A percentile compares a stretch with the other conserved stretches of the same genome.
phyloP scores from a whole-genome alignment of 2,113 vertebrate genomes.

The Lethenteron reissneri region DNA sequence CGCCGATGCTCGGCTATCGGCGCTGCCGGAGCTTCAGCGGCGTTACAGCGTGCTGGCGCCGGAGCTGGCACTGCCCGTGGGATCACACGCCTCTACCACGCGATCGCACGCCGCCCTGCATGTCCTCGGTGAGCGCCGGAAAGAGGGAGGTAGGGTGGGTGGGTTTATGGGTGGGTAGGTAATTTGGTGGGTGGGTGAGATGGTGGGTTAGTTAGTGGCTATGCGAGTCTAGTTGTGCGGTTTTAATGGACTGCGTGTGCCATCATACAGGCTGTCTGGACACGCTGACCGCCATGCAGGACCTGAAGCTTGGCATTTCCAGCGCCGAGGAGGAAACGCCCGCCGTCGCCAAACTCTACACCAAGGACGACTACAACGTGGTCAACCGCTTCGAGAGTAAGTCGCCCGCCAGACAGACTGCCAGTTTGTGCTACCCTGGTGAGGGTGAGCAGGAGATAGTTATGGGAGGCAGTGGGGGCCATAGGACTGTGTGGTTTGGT shows the following conservation, averaged over 20 bases:
- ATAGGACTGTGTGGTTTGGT: too few species aligned
- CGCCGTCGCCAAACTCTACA: constrained; percentile 95
- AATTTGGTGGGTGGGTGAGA: too few species aligned
- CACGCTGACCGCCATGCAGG: constrained; percentile 88
- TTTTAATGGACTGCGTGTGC: not conserved
- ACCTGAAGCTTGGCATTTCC: constrained; percentile 84
- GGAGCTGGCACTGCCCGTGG: constrained; percentile 71
- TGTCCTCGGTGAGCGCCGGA: constrained; percentile 47
- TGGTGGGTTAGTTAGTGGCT: too few species aligned
- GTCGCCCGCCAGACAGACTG: constrained; percentile 12
- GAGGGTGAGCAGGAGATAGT: too few species aligned
- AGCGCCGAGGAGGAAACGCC: constrained; percentile 87
- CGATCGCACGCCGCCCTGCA: constrained; percentile 89
- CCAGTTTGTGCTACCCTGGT: too few species aligned
- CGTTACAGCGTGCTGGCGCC: constrained; percentile 83
- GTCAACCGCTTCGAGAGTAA: constrained; percentile 98
- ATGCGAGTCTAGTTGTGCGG: too few species aligned
- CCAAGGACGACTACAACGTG: constrained; percentile 92
- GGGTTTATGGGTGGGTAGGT: too few species aligned
- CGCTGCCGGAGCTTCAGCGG: constrained; percentile 53
- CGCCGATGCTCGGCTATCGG: constrained; percentile 71
- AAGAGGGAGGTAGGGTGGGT: too few species aligned
- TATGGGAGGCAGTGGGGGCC: too few species aligned
- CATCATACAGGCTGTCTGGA: constrained; percentile 57
- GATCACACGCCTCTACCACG: constrained; percentile 67